These are phyloP conservation scores for Euglossa dilemma DNA, from an alignment of 1,140 invertebrate genomes.

Conservation along the genomic window DNA sequence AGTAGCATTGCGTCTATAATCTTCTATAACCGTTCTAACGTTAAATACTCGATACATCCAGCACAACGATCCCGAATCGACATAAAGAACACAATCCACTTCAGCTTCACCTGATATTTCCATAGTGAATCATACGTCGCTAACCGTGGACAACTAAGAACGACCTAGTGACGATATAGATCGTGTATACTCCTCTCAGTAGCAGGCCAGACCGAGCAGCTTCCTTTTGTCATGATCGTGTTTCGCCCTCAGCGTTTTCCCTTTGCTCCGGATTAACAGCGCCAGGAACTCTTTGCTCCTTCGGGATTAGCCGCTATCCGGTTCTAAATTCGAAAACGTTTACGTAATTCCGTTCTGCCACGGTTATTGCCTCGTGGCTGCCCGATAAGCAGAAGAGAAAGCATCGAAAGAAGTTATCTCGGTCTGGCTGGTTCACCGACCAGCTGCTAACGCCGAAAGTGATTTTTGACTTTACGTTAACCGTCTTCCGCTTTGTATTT, in stretches of 20 bases:
- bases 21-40: too few species aligned
- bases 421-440: neutral
- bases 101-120: too few species aligned
- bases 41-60: too few species aligned
- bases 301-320: neutral
- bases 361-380: neutral
- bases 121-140: too few species aligned
- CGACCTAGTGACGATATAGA: too few species aligned
- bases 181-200: neutral
- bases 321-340: conserved; percentile 5
- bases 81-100: too few species aligned
- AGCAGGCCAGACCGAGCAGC: neutral
- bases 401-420: neutral
- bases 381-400: conserved; percentile 5
- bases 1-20: too few species aligned
- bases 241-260: neutral
- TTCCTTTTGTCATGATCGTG: neutral
- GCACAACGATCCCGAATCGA: too few species aligned
- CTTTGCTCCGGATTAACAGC: neutral
- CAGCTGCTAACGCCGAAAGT: neutral
- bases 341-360: conserved; percentile 10
- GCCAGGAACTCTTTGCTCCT: neutral
- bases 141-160: too few species aligned
- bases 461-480: neutral
- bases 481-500: too few species aligned